Evolutionary conservation across 1,140 invertebrate species (phyloP), one percentile per base, ranked within the genome.

Genomic region (Thaumatotibia leucotreta): DNA sequence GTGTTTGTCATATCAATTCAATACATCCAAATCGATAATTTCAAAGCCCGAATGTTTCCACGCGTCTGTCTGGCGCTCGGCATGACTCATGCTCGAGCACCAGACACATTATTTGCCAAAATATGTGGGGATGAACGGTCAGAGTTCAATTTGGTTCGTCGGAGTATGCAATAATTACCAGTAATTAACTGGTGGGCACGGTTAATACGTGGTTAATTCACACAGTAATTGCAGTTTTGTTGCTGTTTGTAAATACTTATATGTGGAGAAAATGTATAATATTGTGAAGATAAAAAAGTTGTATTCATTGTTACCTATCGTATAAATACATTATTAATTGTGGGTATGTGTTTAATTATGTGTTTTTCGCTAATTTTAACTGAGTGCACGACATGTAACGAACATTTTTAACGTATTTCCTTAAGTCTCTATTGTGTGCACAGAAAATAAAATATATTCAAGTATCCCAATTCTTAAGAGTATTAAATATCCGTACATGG

Each of bases 1-100:
- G n/a, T n/a, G n/a, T n/a, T n/a, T n/a, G n/a, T n/a, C n/a, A n/a
- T n/a, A n/a, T n/a, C n/a, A n/a, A n/a, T n/a, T n/a, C n/a, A n/a
- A n/a, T n/a, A n/a, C n/a, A n/a, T n/a, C n/a, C n/a, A n/a, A n/a
- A n/a, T n/a, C n/a, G n/a, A n/a, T n/a, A n/a, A n/a, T n/a, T n/a
- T n/a, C n/a, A n/a, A n/a, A n/a, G n/a, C 31, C 31, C 4, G 31
- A 4, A 32, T 9, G 33, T n/a, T 9, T 2, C 33, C 31, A 4
- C 24, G 52, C 52, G 52, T 24, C 52, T 4, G 52, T 58, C 52
- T 58, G 52, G 23, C 52, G 52, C 52, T 29, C 5, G 14, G 17
- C 10, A n/a, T 58, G 52, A 58, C 23, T 58, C 52, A 58, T 58
- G n/a, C 50, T n/a, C n/a, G n/a, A n/a, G n/a, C n/a, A n/a, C n/a